These are phyloP conservation scores for Pogoniulus pusillus DNA, from an alignment of 2,797 vertebrate species.

Conservation along the genomic window DNA sequence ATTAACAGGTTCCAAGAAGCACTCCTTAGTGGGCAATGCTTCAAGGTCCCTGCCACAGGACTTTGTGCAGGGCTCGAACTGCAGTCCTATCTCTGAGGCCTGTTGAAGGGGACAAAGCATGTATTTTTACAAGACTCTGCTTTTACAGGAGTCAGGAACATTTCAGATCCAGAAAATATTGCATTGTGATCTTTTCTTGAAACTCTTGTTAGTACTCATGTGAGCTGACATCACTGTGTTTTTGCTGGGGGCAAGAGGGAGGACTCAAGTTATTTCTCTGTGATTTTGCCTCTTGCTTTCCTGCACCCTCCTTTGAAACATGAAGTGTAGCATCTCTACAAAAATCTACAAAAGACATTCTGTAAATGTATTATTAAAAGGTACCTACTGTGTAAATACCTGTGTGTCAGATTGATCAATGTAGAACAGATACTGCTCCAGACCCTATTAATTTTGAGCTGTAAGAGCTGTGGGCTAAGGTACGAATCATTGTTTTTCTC, in stretches of 20 bases:
- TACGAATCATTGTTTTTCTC: conserved; percentile 17
- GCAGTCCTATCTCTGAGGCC: background rate
- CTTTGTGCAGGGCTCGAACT: background rate
- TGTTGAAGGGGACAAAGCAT: background rate
- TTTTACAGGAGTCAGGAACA: background rate
- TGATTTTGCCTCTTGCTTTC: background rate
- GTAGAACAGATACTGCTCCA: background rate
- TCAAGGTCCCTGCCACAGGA: background rate
- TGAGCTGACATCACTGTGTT: background rate
- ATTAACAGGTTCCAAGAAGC: background rate
- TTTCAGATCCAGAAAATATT: conserved; percentile 22
- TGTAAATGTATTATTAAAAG: conserved; percentile 14
- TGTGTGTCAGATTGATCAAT: background rate
- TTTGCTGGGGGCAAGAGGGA: background rate
- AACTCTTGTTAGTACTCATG: conserved; percentile 1
- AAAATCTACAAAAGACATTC: background rate
- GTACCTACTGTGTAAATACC: background rate
- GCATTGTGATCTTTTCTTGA: conserved; percentile 23
- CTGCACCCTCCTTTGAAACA: conserved; percentile 18
- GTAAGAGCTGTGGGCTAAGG: background rate
- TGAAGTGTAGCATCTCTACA: background rate
- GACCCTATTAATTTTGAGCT: conserved; percentile 9
- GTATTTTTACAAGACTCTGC: background rate
- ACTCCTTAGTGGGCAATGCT: background rate
- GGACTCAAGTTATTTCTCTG: background rate